Evolutionary conservation across 2,888 invertebrate species (phyloP).

Genomic region (Pandemis heparana): DNA sequence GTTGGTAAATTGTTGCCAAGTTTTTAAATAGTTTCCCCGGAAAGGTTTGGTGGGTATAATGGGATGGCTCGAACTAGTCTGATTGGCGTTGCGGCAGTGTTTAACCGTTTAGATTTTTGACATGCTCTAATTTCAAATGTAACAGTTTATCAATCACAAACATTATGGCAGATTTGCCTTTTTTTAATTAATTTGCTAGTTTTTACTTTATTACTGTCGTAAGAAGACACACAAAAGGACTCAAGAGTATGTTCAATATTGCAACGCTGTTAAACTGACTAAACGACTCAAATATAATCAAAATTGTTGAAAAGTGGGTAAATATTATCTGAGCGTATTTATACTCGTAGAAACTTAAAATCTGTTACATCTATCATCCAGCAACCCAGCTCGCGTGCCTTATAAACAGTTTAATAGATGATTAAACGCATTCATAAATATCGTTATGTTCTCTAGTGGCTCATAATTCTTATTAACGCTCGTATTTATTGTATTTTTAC

Average conservation of each 20-base stretch:
- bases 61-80: not conserved
- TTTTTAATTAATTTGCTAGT: no score
- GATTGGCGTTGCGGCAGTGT: not conserved
- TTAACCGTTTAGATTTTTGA: no score
- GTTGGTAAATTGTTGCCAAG: constrained; percentile 24
- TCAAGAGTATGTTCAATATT: not conserved
- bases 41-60: not conserved
- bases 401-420: constrained; percentile 34
- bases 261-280: no score
- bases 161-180: no score
- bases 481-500: constrained; percentile 37
- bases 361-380: not conserved
- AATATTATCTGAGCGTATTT: not conserved
- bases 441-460: constrained; percentile 32
- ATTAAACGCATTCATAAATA: constrained; percentile 37
- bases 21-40: constrained; percentile 16
- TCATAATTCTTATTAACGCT: constrained; percentile 38
- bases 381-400: not conserved
- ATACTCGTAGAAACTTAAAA: not conserved
- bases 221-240: no score
- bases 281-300: no score
- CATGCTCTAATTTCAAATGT: no score
- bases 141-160: no score
- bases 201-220: no score
- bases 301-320: not conserved